These are phyloP conservation scores for Piprites chloris DNA, from an alignment of 2,113 vertebrate species.

Conservation along the genomic window DNA sequence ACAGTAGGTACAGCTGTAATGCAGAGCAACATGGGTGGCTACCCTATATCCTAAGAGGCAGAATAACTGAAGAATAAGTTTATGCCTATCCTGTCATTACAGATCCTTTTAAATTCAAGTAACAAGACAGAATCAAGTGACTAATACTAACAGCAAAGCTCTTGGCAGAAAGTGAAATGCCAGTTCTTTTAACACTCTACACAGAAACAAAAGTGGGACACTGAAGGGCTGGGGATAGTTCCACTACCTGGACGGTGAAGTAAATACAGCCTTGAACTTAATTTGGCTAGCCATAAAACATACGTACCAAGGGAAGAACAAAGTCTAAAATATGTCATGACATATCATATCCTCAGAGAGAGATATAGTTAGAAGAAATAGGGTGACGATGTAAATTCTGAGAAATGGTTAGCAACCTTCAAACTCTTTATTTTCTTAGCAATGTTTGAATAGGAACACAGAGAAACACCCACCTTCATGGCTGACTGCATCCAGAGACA, in stretches of 20 bases:
- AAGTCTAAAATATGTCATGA: not conserved
- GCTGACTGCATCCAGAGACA: slow-evolving; percentile 75
- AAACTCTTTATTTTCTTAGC: not conserved
- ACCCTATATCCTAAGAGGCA: not conserved
- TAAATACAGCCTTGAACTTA: not conserved
- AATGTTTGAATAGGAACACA: not conserved
- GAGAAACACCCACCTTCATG: slow-evolving; percentile 64
- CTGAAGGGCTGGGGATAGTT: not conserved
- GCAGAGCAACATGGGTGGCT: not conserved
- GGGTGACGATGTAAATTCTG: not conserved
- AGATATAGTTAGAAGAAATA: not conserved
- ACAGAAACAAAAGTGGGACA: not conserved
- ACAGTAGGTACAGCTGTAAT: not conserved
- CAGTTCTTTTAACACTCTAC: not conserved
- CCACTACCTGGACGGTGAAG: not conserved
- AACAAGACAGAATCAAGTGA: not conserved
- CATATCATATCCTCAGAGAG: not conserved
- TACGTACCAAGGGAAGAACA: not conserved
- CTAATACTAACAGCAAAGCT: not conserved
- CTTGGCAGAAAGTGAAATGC: not conserved
- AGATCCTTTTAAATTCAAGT: not conserved
- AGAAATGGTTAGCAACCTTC: not conserved
- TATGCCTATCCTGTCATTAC: not conserved
- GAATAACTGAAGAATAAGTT: not conserved
- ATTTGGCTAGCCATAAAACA: not conserved